These are phyloP conservation scores for Agapetus fuscipes DNA, from an alignment of 2,888 invertebrate species.

Conservation along the genomic window DNA sequence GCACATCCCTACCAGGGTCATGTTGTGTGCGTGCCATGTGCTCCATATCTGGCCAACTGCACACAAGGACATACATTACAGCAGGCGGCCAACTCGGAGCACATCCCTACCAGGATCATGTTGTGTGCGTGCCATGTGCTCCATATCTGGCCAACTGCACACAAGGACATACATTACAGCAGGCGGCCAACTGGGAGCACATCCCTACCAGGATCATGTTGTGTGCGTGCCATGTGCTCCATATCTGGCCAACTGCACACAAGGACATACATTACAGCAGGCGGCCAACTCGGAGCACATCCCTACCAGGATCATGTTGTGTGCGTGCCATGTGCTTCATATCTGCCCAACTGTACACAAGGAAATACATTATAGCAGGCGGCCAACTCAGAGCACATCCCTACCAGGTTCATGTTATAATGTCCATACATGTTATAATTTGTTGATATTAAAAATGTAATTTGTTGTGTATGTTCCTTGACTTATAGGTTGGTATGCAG, in stretches of 20 bases:
- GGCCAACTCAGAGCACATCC: slow-evolving; percentile 58
- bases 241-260: slow-evolving; percentile 37
- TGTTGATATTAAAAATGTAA: too few relatives aligned
- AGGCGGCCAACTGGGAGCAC: slow-evolving; percentile 56
- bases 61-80: slow-evolving; percentile 25
- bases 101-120: slow-evolving; percentile 56
- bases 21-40: slow-evolving; percentile 72
- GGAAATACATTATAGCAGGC: too few relatives aligned
- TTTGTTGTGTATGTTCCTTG: too few relatives aligned
- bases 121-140: slow-evolving; percentile 75
- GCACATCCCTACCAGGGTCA: slow-evolving; percentile 55
- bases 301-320: slow-evolving; percentile 61
- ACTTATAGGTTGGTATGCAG: too few relatives aligned
- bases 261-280: too few relatives aligned
- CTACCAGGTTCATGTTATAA: slow-evolving; percentile 61
- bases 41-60: slow-evolving; percentile 45
- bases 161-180: too few relatives aligned
- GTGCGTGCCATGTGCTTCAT: slow-evolving; percentile 68
- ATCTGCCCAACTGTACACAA: slow-evolving; percentile 37
- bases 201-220: slow-evolving; percentile 63
- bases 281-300: slow-evolving; percentile 56
- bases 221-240: slow-evolving; percentile 69
- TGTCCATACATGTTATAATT: too few relatives aligned
- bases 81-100: slow-evolving; percentile 57
- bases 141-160: slow-evolving; percentile 38